Evolutionary conservation across 2,888 invertebrate species (phyloP).

Genomic region (Ormyrus rosae): DNA sequence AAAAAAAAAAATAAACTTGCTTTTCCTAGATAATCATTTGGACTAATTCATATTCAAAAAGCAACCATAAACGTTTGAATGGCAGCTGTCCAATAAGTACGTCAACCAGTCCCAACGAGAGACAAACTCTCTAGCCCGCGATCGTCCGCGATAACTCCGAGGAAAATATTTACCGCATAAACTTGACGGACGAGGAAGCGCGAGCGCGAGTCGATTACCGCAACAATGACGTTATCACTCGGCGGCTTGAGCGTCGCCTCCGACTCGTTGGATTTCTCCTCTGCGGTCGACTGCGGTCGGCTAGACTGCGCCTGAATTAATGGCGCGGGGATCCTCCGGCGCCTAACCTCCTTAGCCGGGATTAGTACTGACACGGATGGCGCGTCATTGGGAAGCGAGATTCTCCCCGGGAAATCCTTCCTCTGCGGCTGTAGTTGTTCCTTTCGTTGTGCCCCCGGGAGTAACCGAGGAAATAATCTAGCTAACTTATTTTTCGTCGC

Average conservation of each 20-base stretch:
- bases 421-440: neutral
- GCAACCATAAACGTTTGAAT: too few species aligned
- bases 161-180: conserved; percentile 27
- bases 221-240: conserved; percentile 52
- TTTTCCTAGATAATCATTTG: too few species aligned
- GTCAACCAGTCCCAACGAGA: neutral
- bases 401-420: conserved; percentile 62
- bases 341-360: conserved; percentile 67
- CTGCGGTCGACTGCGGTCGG: conserved; percentile 57
- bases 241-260: neutral
- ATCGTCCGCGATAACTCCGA: too few species aligned
- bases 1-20: too few species aligned
- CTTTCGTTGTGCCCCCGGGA: too few species aligned
- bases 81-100: too few species aligned
- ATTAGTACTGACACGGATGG: conserved; percentile 67
- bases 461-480: too few species aligned
- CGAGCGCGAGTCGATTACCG: conserved; percentile 22
- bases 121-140: too few species aligned
- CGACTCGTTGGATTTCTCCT: conserved; percentile 54
- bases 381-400: conserved; percentile 63
- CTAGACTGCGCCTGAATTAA: conserved; percentile 63
- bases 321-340: conserved; percentile 62
- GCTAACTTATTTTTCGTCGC: too few species aligned
- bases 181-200: conserved; percentile 24
- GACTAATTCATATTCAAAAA: too few species aligned